These are phyloP conservation scores for Cotesia typhae DNA, from an alignment of 1,140 invertebrate genomes.

Conservation along the genomic window DNA sequence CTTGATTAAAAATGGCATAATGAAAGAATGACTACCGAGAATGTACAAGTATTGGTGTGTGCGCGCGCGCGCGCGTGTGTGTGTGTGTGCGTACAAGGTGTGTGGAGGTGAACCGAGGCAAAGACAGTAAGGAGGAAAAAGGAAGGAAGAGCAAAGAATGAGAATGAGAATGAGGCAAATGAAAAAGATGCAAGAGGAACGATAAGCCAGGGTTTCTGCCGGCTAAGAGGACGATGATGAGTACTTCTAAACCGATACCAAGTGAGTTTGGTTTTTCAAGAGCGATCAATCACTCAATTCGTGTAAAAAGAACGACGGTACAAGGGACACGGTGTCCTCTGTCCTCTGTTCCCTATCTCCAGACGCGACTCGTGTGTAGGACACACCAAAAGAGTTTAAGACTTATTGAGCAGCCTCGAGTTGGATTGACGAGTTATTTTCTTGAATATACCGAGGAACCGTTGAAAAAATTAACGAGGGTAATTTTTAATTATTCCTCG, in stretches of 20 bases:
- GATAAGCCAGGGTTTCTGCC: conserved; percentile 13
- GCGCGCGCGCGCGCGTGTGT: too few species aligned
- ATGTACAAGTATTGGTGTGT: not conserved
- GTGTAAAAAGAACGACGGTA: conserved; percentile 38
- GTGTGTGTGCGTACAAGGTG: conserved; percentile 11
- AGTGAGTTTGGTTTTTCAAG: conserved; percentile 50
- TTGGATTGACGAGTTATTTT: not conserved
- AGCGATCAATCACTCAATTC: conserved; percentile 56
- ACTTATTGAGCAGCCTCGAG: not conserved
- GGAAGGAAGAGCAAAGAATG: not conserved
- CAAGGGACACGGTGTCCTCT: conserved; percentile 19
- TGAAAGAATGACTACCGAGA: conserved; percentile 55
- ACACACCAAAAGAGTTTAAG: conserved; percentile 17
- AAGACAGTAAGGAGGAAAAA: conserved; percentile 21
- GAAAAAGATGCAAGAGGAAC: conserved; percentile 24
- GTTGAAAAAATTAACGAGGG: not conserved
- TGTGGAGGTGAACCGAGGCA: conserved; percentile 22
- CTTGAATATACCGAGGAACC: too few species aligned
- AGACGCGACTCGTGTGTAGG: too few species aligned
- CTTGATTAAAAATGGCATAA: conserved; percentile 63
- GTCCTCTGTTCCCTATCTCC: conserved; percentile 4
- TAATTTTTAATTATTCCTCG: too few species aligned
- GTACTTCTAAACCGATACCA: conserved; percentile 21
- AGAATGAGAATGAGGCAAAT: not conserved
- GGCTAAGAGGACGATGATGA: not conserved